phyloP scores from a whole-genome alignment of 2,888 invertebrate genomes.

The Acanthopleura granulata region DNA sequence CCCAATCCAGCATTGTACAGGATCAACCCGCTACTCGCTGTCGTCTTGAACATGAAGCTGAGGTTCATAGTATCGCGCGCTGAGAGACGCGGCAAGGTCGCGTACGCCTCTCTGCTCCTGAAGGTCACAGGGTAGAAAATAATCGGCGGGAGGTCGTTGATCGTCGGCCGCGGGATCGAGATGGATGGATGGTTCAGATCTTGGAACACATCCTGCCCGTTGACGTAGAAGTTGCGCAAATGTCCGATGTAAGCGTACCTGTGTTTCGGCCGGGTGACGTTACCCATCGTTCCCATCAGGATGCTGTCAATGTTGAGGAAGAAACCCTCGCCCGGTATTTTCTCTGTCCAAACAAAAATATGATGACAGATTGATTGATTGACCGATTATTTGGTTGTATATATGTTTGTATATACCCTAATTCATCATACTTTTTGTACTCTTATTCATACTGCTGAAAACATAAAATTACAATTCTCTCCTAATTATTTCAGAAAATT shows the following conservation, averaged over 20 bases:
- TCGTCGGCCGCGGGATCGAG: not conserved
- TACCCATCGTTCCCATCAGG: constrained; percentile 41
- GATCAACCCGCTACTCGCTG: constrained; percentile 52
- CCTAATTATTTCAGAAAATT: too few relatives aligned
- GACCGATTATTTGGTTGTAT: not conserved
- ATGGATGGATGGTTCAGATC: constrained; percentile 30
- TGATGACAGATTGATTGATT: not conserved
- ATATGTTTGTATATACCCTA: too few relatives aligned
- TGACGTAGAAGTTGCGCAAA: constrained; percentile 53
- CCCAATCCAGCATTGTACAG: constrained; percentile 50
- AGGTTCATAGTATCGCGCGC: constrained; percentile 40
- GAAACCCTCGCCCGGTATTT: constrained; percentile 47
- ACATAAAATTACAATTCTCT: too few relatives aligned
- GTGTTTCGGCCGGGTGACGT: constrained; percentile 12
- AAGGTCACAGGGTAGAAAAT: constrained; percentile 53
- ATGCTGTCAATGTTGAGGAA: constrained; percentile 45
- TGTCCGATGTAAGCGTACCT: constrained; percentile 41
- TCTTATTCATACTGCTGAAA: not conserved
- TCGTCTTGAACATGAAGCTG: constrained; percentile 58
- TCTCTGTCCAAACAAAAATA: constrained; percentile 34
- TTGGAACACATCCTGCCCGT: constrained; percentile 45
- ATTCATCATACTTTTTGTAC: too few relatives aligned
- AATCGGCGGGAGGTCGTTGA: constrained; percentile 33
- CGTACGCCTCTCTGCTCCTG: constrained; percentile 38
- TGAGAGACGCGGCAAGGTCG: constrained; percentile 42